Evolutionary conservation across 2,113 vertebrate genomes (phyloP), one percentile per base, ranked within the genome.

Genomic region (Prunella himalayana): DNA sequence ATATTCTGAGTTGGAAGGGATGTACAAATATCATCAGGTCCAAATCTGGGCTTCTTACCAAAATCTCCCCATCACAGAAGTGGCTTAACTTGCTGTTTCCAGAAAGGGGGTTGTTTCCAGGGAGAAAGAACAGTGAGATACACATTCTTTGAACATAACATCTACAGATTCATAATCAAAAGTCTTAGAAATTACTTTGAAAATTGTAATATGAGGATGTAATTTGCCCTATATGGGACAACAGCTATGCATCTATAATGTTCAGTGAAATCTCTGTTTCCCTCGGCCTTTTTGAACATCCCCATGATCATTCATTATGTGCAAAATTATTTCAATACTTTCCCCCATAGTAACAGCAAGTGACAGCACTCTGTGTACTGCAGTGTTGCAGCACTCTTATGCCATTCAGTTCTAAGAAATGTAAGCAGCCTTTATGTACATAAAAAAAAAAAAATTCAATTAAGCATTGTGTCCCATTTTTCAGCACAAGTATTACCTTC

Each of bases 401-500:
- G 53, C 45, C 33, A 75, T 89, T 81, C 59, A 79, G 73, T 92
- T 97, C 89, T 97, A 91, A 93, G 91, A 93, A 95, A 94, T 94
- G 79, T 96, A 95, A 97, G 86, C 94, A 96, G 79, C 69, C 79
- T 95, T 91, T 97, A 88, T 90, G 70, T 88, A 95, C 79, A 95
- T 90, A 44, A 90, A 97, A 94, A 86, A 59, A 56, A 54, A 88
- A 61, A 92, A 59, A 3, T 73, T 97, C 94, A 97, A 96, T 97
- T 97, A 97, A 96, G 71, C 77, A 93, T 92, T 86, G 77, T 88
- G 91, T 94, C 65, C 91, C 91, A 95, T 97, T 96, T 97, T 96
- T 97, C 93, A 96, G 95, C 80, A 93, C 51, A 81, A 97, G 92
- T 95, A 96, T 96, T 97, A 96, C 94, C 96, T 97, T 92, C 92